Conservation (phyloP, 2,113 vertebrate genomes). For the Pseudorhombus dupliciocellatus region DNA sequence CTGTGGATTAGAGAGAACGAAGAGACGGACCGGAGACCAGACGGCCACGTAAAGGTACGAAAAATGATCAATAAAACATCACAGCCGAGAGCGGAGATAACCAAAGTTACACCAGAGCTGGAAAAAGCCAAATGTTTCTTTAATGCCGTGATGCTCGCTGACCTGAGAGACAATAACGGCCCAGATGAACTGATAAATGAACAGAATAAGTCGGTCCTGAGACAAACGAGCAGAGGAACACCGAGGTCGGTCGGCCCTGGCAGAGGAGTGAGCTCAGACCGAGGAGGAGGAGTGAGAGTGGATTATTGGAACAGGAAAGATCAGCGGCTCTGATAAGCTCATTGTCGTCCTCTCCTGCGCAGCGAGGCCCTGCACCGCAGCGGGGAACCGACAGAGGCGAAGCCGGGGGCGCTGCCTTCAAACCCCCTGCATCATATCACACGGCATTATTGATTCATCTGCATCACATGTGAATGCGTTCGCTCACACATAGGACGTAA, state of each 20-base stretch:
- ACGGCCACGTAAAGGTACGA: neutral
- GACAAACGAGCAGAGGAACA: neutral
- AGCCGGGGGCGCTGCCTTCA: constrained; percentile 45
- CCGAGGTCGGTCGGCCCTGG: constrained; percentile 28
- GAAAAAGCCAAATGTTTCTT: neutral
- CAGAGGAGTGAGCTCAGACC: constrained; percentile 40
- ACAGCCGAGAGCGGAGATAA: neutral
- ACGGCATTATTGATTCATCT: constrained; percentile 53
- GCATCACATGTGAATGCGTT: constrained; percentile 9
- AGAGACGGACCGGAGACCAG: neutral
- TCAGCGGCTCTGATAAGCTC: constrained; percentile 53
- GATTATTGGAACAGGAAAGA: constrained; percentile 58
- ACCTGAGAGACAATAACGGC: neutral
- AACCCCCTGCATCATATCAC: constrained; percentile 30
- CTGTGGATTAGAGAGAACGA: neutral
- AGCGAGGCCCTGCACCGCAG: constrained; percentile 11
- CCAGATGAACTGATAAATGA: neutral
- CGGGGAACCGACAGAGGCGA: constrained; percentile 41
- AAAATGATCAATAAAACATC: neutral
- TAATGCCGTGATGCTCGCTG: neutral
- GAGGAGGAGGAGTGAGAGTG: constrained; percentile 50
- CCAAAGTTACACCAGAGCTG: neutral
- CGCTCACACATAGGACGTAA: constrained; percentile 5
- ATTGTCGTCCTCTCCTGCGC: constrained; percentile 35
- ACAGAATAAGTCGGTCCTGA: neutral